Percentiles rank a stretch among this genome's conserved stretches.
These are phyloP conservation scores for Esox lucius DNA, from an alignment of 2,797 vertebrate genomes.

Conservation along the genomic window DNA sequence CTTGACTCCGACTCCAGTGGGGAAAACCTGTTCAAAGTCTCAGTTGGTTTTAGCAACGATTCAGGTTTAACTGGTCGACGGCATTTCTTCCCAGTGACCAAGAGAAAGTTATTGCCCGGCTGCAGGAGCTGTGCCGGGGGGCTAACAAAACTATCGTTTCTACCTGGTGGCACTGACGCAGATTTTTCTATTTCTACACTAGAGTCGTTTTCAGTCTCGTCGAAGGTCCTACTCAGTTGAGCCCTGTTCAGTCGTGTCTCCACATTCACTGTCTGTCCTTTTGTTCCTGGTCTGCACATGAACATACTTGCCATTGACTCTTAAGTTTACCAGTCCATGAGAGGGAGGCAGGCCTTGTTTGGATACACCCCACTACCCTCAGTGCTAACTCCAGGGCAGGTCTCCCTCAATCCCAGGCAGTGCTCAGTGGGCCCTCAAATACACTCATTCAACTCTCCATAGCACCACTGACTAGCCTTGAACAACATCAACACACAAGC, in stretches of 20 bases:
- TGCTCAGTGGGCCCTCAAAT: conserved; percentile 15
- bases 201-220: neutral
- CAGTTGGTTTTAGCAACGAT: no score
- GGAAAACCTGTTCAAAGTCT: no score
- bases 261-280: neutral
- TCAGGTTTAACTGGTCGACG: no score
- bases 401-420: conserved; percentile 19
- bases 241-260: neutral
- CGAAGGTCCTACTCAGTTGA: neutral
- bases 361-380: neutral
- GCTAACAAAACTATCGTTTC: no score
- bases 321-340: neutral
- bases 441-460: conserved; percentile 18
- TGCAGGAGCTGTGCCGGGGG: no score
- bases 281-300: neutral
- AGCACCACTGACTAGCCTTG: neutral
- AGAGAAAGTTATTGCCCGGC: no score
- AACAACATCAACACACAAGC: neutral
- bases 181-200: no score
- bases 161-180: no score
- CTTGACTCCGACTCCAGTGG: no score
- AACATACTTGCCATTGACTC: neutral
- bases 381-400: neutral
- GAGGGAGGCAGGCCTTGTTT: neutral
- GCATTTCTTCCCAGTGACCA: no score